These are phyloP conservation scores for Pitangus sulphuratus DNA, from an alignment of 2,797 vertebrate genomes.

Conservation along the genomic window DNA sequence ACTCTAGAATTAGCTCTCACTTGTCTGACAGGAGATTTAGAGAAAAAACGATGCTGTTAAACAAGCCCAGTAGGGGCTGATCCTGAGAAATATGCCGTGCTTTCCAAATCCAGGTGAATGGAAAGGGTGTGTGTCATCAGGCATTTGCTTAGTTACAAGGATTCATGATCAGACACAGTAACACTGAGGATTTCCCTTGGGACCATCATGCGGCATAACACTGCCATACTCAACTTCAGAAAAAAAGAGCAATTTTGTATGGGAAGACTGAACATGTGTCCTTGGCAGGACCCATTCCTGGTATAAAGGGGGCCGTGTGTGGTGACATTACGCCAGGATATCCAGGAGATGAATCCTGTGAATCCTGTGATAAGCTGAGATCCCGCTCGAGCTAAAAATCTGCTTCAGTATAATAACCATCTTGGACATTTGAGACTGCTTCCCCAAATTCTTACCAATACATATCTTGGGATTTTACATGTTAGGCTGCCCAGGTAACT, in stretches of 20 bases:
- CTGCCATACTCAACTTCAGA: background rate
- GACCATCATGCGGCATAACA: background rate
- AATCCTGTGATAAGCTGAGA: background rate
- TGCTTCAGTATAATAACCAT: background rate
- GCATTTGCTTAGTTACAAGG: background rate
- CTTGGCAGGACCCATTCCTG: background rate
- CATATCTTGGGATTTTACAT: background rate
- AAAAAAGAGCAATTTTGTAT: background rate
- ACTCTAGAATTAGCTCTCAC: background rate
- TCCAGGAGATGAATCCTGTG: background rate
- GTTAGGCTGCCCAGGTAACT: background rate
- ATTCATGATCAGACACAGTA: background rate
- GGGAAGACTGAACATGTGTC: background rate
- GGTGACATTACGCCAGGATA: background rate
- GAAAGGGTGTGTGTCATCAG: background rate
- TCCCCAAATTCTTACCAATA: background rate
- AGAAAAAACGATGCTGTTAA: background rate
- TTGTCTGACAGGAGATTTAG: background rate
- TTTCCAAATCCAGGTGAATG: background rate
- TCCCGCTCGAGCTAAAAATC: background rate
- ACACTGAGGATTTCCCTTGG: background rate
- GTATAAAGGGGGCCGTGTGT: background rate
- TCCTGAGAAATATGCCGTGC: background rate
- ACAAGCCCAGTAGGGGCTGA: background rate
- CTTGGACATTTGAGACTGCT: background rate